Evolutionary conservation across 1,140 invertebrate species (phyloP).

Genomic region (Lamellibrachia luymesi): DNA sequence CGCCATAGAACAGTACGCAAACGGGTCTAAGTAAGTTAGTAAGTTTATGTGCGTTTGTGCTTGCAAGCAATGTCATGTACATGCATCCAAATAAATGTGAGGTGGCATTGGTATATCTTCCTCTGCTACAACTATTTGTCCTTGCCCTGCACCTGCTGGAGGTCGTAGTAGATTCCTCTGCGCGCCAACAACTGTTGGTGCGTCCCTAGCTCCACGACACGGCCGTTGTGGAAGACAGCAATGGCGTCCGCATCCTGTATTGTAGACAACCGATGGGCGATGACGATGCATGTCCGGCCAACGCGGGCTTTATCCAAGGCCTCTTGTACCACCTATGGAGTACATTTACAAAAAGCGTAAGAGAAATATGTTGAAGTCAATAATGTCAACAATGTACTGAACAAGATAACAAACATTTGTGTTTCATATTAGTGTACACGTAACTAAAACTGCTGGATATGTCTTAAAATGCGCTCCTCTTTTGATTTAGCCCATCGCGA

Average conservation of each 20-base stretch:
- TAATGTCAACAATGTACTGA: too few relatives aligned
- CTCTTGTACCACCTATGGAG: conserved; percentile 44
- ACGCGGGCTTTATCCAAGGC: conserved; percentile 49
- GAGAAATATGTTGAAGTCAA: too few relatives aligned
- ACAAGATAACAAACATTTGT: too few relatives aligned
- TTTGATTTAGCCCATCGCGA: too few relatives aligned
- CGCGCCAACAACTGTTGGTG: conserved; percentile 43
- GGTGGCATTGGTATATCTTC: background rate
- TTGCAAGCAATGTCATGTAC: background rate
- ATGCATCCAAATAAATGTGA: background rate
- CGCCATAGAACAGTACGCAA: too few relatives aligned
- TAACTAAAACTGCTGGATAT: too few relatives aligned
- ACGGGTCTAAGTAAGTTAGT: too few relatives aligned
- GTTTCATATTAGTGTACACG: too few relatives aligned
- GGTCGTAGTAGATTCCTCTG: conserved; percentile 6
- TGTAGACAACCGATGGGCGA: conserved; percentile 76
- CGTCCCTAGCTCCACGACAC: conserved; percentile 53
- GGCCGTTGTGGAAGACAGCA: conserved; percentile 50
- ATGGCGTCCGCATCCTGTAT: conserved; percentile 71
- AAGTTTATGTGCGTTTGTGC: background rate
- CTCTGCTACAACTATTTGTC: background rate
- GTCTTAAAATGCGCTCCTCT: too few relatives aligned
- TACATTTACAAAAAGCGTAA: background rate
- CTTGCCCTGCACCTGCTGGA: conserved; percentile 17
- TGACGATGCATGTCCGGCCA: conserved; percentile 72